These are phyloP conservation scores for Papilio polyxenes DNA, from an alignment of 1,140 invertebrate genomes.

Conservation along the genomic window DNA sequence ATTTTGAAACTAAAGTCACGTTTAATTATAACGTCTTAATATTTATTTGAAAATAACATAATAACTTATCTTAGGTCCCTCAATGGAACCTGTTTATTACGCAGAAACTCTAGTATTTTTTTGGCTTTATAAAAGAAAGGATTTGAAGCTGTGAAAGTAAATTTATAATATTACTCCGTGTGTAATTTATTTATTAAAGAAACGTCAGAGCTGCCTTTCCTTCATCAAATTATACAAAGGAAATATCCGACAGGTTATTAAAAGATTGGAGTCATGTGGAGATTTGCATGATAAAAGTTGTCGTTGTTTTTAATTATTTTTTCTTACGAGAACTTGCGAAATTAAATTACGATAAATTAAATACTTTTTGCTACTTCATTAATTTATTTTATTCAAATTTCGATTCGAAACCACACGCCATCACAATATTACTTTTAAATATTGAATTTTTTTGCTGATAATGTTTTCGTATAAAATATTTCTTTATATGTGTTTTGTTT, in stretches of 20 bases:
- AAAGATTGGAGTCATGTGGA: slow-evolving; percentile 19
- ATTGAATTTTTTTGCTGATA: too few species aligned
- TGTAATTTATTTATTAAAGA: not conserved
- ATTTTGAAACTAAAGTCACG: not conserved
- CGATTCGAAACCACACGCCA: too few species aligned
- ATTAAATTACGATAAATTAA: slow-evolving; percentile 9
- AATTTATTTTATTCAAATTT: not conserved
- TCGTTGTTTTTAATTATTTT: slow-evolving; percentile 10
- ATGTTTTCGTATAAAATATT: too few species aligned
- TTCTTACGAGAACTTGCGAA: not conserved
- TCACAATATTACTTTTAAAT: too few species aligned
- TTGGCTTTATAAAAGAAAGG: not conserved
- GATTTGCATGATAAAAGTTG: slow-evolving; percentile 17
- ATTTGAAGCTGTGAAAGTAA: not conserved
- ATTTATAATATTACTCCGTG: not conserved
- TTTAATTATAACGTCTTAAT: not conserved
- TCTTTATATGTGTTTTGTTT: not conserved
- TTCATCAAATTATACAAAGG: slow-evolving; percentile 22
- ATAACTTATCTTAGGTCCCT: too few species aligned
- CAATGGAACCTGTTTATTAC: too few species aligned
- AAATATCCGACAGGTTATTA: slow-evolving; percentile 20
- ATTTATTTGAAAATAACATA: too few species aligned
- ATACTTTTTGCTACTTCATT: not conserved
- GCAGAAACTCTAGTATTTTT: not conserved
- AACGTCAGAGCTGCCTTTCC: slow-evolving; percentile 14